These are phyloP conservation scores for Myotis brandtii DNA, from an alignment of 2,113 vertebrate genomes.

Conservation along the genomic window DNA sequence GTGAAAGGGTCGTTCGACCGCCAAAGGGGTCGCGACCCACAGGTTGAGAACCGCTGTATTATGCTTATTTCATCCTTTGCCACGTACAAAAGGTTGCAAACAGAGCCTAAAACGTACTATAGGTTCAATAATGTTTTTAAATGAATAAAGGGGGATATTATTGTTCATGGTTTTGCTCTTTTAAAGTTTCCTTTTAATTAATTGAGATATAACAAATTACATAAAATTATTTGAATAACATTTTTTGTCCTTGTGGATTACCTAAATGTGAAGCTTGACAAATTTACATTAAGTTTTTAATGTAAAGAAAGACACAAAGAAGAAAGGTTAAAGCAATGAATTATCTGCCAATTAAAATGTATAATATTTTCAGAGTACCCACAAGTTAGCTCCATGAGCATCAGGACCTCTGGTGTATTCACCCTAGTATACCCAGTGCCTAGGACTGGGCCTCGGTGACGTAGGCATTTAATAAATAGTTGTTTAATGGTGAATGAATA, in stretches of 20 bases:
- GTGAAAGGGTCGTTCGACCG: too few species aligned
- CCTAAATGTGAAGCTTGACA: neutral
- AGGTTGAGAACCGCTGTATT: neutral
- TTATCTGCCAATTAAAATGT: neutral
- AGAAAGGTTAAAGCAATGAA: neutral
- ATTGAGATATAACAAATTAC: neutral
- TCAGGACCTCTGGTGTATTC: neutral
- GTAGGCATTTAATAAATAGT: neutral
- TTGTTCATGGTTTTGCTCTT: slow-evolving; percentile 7
- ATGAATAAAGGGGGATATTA: neutral
- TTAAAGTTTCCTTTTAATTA: neutral
- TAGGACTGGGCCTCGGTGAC: neutral
- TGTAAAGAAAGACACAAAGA: slow-evolving; percentile 12
- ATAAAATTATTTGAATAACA: slow-evolving; percentile 1
- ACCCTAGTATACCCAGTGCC: neutral
- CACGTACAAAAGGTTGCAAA: neutral
- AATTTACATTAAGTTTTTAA: neutral
- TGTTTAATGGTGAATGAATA: neutral
- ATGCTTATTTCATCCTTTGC: neutral
- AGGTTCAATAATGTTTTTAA: neutral
- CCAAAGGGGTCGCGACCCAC: too few species aligned
- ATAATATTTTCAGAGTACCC: neutral
- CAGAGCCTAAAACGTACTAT: neutral
- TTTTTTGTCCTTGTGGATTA: neutral
- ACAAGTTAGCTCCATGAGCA: neutral